Conservation (phyloP, 2,797 vertebrate species). For the Coregonus ussuriensis region DNA sequence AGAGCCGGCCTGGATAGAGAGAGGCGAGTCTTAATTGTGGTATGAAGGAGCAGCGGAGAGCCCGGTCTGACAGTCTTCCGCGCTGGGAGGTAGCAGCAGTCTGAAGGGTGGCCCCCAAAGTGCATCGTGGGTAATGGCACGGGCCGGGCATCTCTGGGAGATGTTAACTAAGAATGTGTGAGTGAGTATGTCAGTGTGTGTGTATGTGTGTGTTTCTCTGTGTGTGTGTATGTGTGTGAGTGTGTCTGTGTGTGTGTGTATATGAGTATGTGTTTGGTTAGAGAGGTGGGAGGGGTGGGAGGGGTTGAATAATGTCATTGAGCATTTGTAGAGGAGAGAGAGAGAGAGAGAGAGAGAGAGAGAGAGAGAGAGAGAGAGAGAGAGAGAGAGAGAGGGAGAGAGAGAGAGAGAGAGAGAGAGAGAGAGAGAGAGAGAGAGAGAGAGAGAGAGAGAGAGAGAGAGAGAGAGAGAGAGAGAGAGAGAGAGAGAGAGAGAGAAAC, state of each 20-base stretch:
- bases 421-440: too few relatives aligned
- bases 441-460: too few relatives aligned
- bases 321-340: too few relatives aligned
- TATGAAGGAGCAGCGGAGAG: slow-evolving; percentile 43
- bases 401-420: too few relatives aligned
- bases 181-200: slow-evolving; percentile 5
- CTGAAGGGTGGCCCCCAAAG: slow-evolving; percentile 13
- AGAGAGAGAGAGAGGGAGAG: too few relatives aligned
- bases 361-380: too few relatives aligned
- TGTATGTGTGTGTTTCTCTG: background rate
- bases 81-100: slow-evolving; percentile 16
- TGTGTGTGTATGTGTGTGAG: too few relatives aligned
- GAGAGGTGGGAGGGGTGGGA: background rate
- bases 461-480: too few relatives aligned
- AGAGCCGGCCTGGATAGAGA: slow-evolving; percentile 43
- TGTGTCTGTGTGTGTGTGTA: too few relatives aligned
- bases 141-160: slow-evolving; percentile 31
- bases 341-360: too few relatives aligned
- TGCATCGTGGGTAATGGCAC: slow-evolving; percentile 40
- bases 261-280: background rate
- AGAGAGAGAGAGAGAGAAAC: too few relatives aligned
- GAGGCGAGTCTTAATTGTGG: slow-evolving; percentile 40
- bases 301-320: too few relatives aligned
- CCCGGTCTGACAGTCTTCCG: slow-evolving; percentile 36
- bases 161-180: slow-evolving; percentile 43